Evolutionary conservation across 1,140 invertebrate genomes (phyloP), one percentile per base, ranked within the genome.

Genomic region (Apis laboriosa): DNA sequence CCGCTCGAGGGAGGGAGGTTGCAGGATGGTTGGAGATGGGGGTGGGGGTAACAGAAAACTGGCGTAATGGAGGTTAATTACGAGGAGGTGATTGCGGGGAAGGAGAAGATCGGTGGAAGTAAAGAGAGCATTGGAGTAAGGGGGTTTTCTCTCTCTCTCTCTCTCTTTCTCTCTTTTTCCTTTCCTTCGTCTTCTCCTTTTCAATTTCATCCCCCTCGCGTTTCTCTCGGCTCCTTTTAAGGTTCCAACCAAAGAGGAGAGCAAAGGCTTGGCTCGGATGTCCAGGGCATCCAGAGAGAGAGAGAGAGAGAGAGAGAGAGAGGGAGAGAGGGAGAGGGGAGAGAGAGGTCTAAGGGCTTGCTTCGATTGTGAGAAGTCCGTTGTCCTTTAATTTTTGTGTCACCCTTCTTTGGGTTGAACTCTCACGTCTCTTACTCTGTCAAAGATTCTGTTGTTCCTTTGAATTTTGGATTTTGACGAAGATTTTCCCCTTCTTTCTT

Each of bases 51-150:
- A 87, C 82, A 84, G 89, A 90, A 90, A 90, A 90, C 84, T 89
- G 79, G 74, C 74, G 84, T 92, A 92, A 92, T 92, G 88, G 88
- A 90, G 88, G 90, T 92, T 92, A 92, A 92, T 92, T 92, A 91
- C 86, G 85, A 86, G 86, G 84, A 87, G 86, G 75, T 85, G 80
- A 86, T 83, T 83, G 85, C 73, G 77, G 80, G 82, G 70, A 82
- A 74, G 77, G 75, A 70, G 75, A 70, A 75, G 84, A 84, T 72
- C 55, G 80, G 58, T 78, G 75, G 67, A 70, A 81, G 64, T 66
- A 66, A 73, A 85, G 53, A 79, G 78, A 88, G 83, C 72, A 90
- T 86, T 63, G 73, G 51, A 73, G 82, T 85, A 34, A 34, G 34
- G 34, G 34, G 4, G 34, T 34, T 34, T 71, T 79, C 53, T 43